These are phyloP conservation scores for Nomada ferruginata DNA, from an alignment of 2,888 invertebrate species.

Conservation along the genomic window DNA sequence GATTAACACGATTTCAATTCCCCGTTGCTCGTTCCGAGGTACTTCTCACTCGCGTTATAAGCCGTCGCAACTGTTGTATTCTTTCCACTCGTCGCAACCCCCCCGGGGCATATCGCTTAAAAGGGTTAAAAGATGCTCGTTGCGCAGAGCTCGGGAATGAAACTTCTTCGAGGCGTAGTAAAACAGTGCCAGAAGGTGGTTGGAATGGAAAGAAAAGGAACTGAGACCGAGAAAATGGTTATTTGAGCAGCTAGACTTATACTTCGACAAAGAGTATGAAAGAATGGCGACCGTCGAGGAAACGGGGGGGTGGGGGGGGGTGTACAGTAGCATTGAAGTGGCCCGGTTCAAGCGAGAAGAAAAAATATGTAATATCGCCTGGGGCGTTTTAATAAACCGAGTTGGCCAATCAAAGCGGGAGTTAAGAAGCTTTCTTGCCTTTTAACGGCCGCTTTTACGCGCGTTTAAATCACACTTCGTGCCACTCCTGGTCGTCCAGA, in stretches of 20 bases:
- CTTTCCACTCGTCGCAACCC: background rate
- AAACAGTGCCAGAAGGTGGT: conserved; percentile 45
- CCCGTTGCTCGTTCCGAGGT: background rate
- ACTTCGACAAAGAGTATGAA: conserved; percentile 47
- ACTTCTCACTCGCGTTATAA: background rate
- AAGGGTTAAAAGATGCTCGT: conserved; percentile 39
- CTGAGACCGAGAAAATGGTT: conserved; percentile 49
- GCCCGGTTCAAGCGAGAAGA: conserved; percentile 51
- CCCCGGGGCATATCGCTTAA: conserved; percentile 19
- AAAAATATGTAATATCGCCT: conserved; percentile 77
- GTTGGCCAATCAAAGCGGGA: conserved; percentile 82
- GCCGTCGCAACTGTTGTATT: background rate
- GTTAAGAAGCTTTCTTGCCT: conserved; percentile 82
- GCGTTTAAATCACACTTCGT: conserved; percentile 82
- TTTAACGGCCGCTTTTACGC: conserved; percentile 83
- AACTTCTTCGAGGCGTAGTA: conserved; percentile 47
- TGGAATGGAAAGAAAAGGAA: conserved; percentile 44
- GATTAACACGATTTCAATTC: conserved; percentile 6
- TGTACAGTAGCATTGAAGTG: conserved; percentile 41
- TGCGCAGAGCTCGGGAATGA: conserved; percentile 1
- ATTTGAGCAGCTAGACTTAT: conserved; percentile 57
- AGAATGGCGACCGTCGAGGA: conserved; percentile 21
- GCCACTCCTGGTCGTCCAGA: conserved; percentile 54
- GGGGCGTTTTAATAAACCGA: conserved; percentile 83
- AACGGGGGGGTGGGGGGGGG: background rate